Conservation (phyloP, 2,888 invertebrate genomes). For the Melieria crassipennis region DNA sequence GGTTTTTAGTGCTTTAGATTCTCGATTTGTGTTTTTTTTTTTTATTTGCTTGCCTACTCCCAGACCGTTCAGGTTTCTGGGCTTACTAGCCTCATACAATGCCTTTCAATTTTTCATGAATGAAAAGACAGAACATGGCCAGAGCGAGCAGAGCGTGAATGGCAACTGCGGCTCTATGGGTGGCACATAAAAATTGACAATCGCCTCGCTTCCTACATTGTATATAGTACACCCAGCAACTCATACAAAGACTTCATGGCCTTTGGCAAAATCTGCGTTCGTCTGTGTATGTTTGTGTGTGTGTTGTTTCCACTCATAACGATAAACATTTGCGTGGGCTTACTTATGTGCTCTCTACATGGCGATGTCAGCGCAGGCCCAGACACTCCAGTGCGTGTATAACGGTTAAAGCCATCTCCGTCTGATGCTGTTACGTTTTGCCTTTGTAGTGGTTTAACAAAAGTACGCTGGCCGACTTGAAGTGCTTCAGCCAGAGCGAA, state of each 20-base stretch:
- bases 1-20: background rate
- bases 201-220: conserved; percentile 6
- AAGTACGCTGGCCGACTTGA: too few species aligned
- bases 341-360: conserved; percentile 37
- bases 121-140: conserved; percentile 5
- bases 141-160: background rate
- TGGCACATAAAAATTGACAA: conserved; percentile 25
- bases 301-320: conserved; percentile 22
- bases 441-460: too few species aligned
- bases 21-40: background rate
- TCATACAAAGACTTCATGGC: conserved; percentile 31
- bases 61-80: too few species aligned
- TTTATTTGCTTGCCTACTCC: background rate
- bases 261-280: too few species aligned
- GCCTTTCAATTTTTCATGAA: conserved; percentile 5
- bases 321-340: conserved; percentile 39
- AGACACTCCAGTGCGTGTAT: conserved; percentile 45
- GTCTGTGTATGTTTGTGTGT: conserved; percentile 18
- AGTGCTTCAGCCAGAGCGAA: too few species aligned
- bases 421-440: too few species aligned
- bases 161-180: background rate
- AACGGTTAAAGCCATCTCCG: background rate
- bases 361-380: too few species aligned
- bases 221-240: background rate
- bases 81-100: too few species aligned